Conservation (phyloP, 2,888 invertebrate species). For the Matsumyia berberina region DNA sequence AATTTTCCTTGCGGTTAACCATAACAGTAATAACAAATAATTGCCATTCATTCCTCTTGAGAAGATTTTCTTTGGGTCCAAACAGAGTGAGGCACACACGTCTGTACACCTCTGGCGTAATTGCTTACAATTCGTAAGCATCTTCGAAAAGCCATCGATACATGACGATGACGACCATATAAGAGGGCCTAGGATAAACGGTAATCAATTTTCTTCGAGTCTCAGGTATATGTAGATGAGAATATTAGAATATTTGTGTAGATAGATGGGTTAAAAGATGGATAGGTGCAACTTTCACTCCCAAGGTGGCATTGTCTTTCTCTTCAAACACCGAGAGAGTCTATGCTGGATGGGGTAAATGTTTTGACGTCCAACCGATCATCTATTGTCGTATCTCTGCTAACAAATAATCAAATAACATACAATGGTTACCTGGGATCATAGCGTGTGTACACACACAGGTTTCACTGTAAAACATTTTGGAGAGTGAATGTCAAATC, state of each 20-base stretch:
- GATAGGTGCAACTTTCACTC: slow-evolving; percentile 67
- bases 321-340: neutral
- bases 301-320: slow-evolving; percentile 6
- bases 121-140: slow-evolving; percentile 73
- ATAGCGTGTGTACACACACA: neutral
- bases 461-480: neutral
- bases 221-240: slow-evolving; percentile 21
- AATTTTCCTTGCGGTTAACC: slow-evolving; percentile 70
- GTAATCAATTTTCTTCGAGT: slow-evolving; percentile 71
- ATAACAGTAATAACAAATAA: slow-evolving; percentile 73
- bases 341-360: slow-evolving; percentile 31
- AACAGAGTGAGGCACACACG: slow-evolving; percentile 44
- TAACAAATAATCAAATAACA: slow-evolving; percentile 55
- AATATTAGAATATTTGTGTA: slow-evolving; percentile 34
- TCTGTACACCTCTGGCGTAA: slow-evolving; percentile 58
- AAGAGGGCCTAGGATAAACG: slow-evolving; percentile 62
- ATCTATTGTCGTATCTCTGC: slow-evolving; percentile 49
- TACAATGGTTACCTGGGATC: slow-evolving; percentile 43
- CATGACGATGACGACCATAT: slow-evolving; percentile 33
- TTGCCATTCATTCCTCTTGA: slow-evolving; percentile 57
- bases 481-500: slow-evolving; percentile 47
- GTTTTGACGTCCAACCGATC: slow-evolving; percentile 59
- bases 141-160: slow-evolving; percentile 69
- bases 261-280: slow-evolving; percentile 17
- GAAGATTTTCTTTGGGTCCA: slow-evolving; percentile 29